phyloP scores from a whole-genome alignment of 2,797 vertebrate species.

The Fistularia tabacaria region DNA sequence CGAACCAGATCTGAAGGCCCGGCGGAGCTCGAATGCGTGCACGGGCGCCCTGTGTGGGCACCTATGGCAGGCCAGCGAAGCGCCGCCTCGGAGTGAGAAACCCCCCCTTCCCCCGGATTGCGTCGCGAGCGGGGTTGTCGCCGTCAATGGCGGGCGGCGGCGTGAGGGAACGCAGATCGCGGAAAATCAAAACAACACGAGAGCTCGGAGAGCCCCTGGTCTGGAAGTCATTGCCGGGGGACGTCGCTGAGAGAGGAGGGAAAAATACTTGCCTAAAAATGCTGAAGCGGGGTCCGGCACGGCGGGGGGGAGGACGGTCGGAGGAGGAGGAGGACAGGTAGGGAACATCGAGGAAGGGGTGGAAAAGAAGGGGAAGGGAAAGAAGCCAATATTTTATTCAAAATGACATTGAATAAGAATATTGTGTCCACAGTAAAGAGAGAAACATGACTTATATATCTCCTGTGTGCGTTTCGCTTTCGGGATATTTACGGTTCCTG shows the following conservation, averaged over 20 bases:
- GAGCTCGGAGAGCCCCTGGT: no score
- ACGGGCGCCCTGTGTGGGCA: constrained; percentile 37
- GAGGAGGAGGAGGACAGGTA: constrained; percentile 46
- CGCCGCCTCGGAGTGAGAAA: constrained; percentile 18
- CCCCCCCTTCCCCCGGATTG: no score
- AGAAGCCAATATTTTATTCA: constrained; percentile 97
- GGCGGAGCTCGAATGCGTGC: constrained; percentile 37
- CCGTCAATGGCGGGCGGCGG: no score
- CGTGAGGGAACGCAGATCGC: constrained; percentile 13
- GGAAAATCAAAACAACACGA: constrained; percentile 14
- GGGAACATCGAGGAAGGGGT: constrained; percentile 28
- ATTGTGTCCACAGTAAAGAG: constrained; percentile 69
- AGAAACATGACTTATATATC: neutral
- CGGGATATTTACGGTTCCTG: no score
- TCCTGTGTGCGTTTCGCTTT: no score
- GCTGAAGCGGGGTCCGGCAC: constrained; percentile 82
- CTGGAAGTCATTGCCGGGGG: no score
- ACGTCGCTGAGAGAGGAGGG: constrained; percentile 53
- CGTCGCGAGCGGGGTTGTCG: no score
- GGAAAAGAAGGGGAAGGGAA: constrained; percentile 69
- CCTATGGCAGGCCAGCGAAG: constrained; percentile 44
- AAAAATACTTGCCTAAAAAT: constrained; percentile 89
- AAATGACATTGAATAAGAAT: constrained; percentile 89
- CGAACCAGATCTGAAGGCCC: constrained; percentile 68
- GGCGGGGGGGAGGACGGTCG: constrained; percentile 59